Evolutionary conservation across 53 echinoderm and acorn worm species (phyloP).

Genomic region (Mesocentrotus franciscanus): DNA sequence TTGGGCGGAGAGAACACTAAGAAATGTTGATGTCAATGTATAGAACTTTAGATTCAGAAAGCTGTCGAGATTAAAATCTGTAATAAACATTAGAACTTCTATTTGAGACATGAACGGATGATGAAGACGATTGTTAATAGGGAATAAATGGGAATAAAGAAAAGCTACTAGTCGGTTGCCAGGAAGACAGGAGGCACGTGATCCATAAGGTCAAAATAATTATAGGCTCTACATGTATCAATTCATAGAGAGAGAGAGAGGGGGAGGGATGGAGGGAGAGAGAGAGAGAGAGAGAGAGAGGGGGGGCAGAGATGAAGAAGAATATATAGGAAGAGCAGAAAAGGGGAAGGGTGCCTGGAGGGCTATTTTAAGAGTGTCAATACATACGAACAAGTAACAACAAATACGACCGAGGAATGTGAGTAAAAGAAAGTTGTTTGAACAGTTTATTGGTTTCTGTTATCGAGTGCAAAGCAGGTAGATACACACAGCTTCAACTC

Average conservation of each 20-base stretch:
- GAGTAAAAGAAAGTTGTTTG: conserved; percentile 49
- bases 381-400: conserved; percentile 57
- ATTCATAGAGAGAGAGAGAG: neutral
- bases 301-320: neutral
- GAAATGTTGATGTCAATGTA: too few relatives aligned
- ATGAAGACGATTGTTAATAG: neutral
- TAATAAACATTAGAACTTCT: neutral
- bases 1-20: too few relatives aligned
- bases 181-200: neutral
- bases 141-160: neutral
- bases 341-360: conserved; percentile 21
- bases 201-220: neutral
- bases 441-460: conserved; percentile 62
- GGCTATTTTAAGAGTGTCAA: conserved; percentile 47
- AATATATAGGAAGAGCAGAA: neutral
- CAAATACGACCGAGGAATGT: conserved; percentile 36
- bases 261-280: neutral
- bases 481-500: conserved; percentile 6
- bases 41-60: neutral
- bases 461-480: conserved; percentile 42
- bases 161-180: neutral
- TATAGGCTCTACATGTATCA: too few relatives aligned
- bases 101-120: neutral
- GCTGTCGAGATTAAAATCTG: neutral
- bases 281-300: neutral